These are phyloP conservation scores for Eudasyphora cyanicolor DNA, from an alignment of 2,888 invertebrate genomes.

Conservation along the genomic window DNA sequence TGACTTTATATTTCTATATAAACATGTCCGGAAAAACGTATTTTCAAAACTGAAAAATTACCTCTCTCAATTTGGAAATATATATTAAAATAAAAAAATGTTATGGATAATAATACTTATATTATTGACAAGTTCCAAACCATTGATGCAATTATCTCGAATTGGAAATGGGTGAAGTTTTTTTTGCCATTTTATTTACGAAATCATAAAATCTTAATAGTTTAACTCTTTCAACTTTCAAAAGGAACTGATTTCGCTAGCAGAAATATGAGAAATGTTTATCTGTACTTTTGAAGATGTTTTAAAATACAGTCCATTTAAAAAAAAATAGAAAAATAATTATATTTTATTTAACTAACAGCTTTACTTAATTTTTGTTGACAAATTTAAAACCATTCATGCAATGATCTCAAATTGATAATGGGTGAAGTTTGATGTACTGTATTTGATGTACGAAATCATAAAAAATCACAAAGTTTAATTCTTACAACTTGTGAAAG, in stretches of 20 bases:
- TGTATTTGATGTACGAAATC: constrained; percentile 65
- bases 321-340: too few relatives aligned
- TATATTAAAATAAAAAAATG: too few relatives aligned
- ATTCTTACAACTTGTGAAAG: constrained; percentile 66
- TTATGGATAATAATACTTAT: too few relatives aligned
- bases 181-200: constrained; percentile 55
- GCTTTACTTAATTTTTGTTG: too few relatives aligned
- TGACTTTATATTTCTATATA: too few relatives aligned
- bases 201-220: constrained; percentile 68
- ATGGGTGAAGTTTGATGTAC: constrained; percentile 65
- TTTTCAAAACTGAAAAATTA: too few relatives aligned
- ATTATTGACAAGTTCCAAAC: neutral
- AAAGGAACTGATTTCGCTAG: constrained; percentile 67
- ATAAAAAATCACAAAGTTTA: constrained; percentile 66
- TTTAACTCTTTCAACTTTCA: constrained; percentile 62
- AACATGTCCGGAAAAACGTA: too few relatives aligned
- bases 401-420: constrained; percentile 63
- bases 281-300: too few relatives aligned
- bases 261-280: too few relatives aligned
- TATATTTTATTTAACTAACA: too few relatives aligned
- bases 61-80: too few relatives aligned
- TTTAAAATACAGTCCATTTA: too few relatives aligned
- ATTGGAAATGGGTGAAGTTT: constrained; percentile 3
- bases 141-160: neutral
- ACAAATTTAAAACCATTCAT: constrained; percentile 66